Conservation (phyloP, 1,140 invertebrate genomes). For the Stratiolaelaps scimitus region DNA sequence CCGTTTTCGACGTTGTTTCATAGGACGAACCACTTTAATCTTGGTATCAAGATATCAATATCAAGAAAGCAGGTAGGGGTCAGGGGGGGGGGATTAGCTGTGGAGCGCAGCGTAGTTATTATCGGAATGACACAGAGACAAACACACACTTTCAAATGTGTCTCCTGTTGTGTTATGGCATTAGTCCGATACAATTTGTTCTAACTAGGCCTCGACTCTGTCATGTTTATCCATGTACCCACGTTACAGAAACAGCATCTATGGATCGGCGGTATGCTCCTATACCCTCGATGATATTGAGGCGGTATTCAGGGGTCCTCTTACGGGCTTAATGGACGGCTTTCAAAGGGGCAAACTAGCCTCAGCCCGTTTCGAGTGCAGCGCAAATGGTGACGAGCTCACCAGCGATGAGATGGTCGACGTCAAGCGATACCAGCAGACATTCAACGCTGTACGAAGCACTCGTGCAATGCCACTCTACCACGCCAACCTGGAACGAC, state of each 20-base stretch:
- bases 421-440: slow-evolving; percentile 66
- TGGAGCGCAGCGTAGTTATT: too few species aligned
- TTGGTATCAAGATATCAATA: too few species aligned
- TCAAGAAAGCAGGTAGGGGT: too few species aligned
- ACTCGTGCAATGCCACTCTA: slow-evolving; percentile 53
- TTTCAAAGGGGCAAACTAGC: not conserved
- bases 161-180: too few species aligned
- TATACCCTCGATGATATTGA: slow-evolving; percentile 73
- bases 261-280: slow-evolving; percentile 80
- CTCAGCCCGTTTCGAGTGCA: slow-evolving; percentile 8
- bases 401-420: slow-evolving; percentile 44
- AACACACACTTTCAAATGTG: too few species aligned
- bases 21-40: too few species aligned
- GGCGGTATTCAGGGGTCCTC: slow-evolving; percentile 64
- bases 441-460: slow-evolving; percentile 67
- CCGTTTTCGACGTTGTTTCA: too few species aligned
- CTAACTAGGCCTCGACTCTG: too few species aligned
- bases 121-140: too few species aligned
- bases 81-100: too few species aligned
- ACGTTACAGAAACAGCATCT: slow-evolving; percentile 66
- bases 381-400: slow-evolving; percentile 18
- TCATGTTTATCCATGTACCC: too few species aligned
- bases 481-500: slow-evolving; percentile 53
- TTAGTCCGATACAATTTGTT: too few species aligned
- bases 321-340: not conserved